Evolutionary conservation across 2,888 invertebrate species (phyloP), one percentile per base, ranked within the genome.

Genomic region (Melanotus villosus): DNA sequence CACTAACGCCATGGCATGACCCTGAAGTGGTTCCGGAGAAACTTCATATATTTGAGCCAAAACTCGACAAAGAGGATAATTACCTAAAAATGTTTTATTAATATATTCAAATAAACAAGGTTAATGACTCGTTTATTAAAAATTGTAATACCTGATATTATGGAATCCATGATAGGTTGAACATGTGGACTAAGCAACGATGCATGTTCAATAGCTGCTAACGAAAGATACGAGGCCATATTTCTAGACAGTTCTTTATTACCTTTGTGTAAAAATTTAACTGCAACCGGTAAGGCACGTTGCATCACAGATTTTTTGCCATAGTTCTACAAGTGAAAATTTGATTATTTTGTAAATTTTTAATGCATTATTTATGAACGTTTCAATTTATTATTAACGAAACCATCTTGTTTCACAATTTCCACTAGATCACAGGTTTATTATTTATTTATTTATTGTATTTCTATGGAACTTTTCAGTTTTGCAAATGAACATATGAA

Each of bases 141-240:
- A 32, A 18, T 1, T 19, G 18, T 2, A 30, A 6, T 80, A 92
- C 94, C 94, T 79, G 93, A 91, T 82, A 96, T 91, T 70, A 97
- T 93, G 72, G 95, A 96, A 82, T 94, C 93, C 87, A 97, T 93
- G 65, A 97, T 95, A 4, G 94, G 93, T 75, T 95, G 93, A 59
- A 96, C 93, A 83, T 97, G 95, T 9, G 93, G 92, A 76, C 95
- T 93, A 38, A 98, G 86, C 72, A 97, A 85, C 71, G 92, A 91
- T 1, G 96, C 93, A 85, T 97, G 95, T 81, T 96, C 95, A 69
- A 96, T 95, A 59, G 97, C 97, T 10, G 97, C 97, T 74, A 98
- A 86, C 0, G 96, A 96, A 57, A 98, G 88, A 84, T 98, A 98
- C 57, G 95, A 93, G 38, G 96, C 95, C 88, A 97, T 92, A 82